Base-by-base conservation (phyloP, 2,113 vertebrate species). In the Macquaria australasica region DNA sequence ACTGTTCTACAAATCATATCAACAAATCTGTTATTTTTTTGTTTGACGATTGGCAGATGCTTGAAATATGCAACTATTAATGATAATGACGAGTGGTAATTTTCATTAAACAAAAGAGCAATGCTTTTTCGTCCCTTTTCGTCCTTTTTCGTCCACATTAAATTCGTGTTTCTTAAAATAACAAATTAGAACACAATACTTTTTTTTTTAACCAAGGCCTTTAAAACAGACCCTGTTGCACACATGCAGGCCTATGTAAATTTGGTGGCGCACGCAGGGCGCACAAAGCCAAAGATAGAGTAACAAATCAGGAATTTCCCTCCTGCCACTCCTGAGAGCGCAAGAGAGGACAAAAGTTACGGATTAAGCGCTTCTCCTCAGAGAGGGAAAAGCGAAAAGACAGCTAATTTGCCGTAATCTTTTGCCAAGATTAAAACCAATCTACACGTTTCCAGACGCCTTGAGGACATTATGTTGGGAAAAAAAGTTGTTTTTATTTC, bases 261-360 rank as follows among this genome's bases (percentile, higher is more conserved):
- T 91, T 39, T 88, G 89, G 90, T 92, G 93, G 93, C 92, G 92
- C 91, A 94, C 90, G 83, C 87, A 88, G 84, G 87, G 91, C 90
- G 88, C 92, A 81, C 90, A 73, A 31, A 91, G 94, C 93, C 95
- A 96, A 95, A 92, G 87, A 94, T 93, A 94, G 95, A 95, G 92
- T 93, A 94, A 94, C 92, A 94, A 93, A 95, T 93, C 93, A 95
- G 95, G 95, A 95, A 96, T 96, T 94, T 95, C 94, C 94, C 94
- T 94, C 88, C 82, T 94, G 91, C 94, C 92, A 93, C 94, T 95
- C 94, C 94, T 95, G 94, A 91, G 91, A 91, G 90, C 86, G 83
- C 90, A 78, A 73, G 82, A 77, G 78, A 91, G 83, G 90, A 91
- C 88, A 86, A 60, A 83, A 91, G 88, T 92, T 81, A 77, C 41